These are phyloP conservation scores for Trachelus troglodyta DNA, from an alignment of 2,888 invertebrate genomes.

Conservation along the genomic window DNA sequence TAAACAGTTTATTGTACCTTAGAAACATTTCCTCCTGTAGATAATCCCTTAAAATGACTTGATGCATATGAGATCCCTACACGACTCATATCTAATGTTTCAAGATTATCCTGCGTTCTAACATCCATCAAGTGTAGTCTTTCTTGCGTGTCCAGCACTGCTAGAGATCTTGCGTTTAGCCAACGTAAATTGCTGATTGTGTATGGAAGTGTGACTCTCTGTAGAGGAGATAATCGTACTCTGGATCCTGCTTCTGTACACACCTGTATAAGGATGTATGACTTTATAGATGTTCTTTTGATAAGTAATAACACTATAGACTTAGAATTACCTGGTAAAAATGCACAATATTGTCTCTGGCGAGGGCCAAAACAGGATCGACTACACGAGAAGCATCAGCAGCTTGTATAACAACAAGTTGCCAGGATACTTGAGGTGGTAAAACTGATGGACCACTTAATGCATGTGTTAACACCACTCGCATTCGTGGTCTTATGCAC, in stretches of 20 bases:
- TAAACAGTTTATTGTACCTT: slow-evolving; percentile 42
- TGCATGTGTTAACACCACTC: slow-evolving; percentile 82
- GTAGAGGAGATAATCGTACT: slow-evolving; percentile 74
- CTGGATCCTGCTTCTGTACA: slow-evolving; percentile 69
- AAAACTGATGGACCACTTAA: slow-evolving; percentile 79
- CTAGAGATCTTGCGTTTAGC: slow-evolving; percentile 86
- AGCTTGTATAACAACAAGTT: slow-evolving; percentile 85
- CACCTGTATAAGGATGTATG: slow-evolving; percentile 60
- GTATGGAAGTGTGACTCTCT: slow-evolving; percentile 78
- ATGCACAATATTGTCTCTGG: slow-evolving; percentile 83
- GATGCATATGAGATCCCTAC: slow-evolving; percentile 88
- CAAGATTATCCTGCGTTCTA: slow-evolving; percentile 86
- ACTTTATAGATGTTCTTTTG: slow-evolving; percentile 4
- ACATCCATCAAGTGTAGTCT: slow-evolving; percentile 91
- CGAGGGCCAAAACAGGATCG: slow-evolving; percentile 91
- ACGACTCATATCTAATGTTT: slow-evolving; percentile 82
- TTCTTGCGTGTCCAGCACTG: slow-evolving; percentile 87
- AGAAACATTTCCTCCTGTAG: slow-evolving; percentile 94
- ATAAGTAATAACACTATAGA: slow-evolving; percentile 5
- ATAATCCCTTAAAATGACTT: slow-evolving; percentile 89
- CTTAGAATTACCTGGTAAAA: slow-evolving; percentile 79
- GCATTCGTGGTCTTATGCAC: slow-evolving; percentile 80
- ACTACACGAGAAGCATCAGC: slow-evolving; percentile 74
- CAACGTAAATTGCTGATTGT: slow-evolving; percentile 82
- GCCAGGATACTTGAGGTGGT: slow-evolving; percentile 94